phyloP scores from a whole-genome alignment of 2,888 invertebrate genomes.

The Ypsolopha sequella region DNA sequence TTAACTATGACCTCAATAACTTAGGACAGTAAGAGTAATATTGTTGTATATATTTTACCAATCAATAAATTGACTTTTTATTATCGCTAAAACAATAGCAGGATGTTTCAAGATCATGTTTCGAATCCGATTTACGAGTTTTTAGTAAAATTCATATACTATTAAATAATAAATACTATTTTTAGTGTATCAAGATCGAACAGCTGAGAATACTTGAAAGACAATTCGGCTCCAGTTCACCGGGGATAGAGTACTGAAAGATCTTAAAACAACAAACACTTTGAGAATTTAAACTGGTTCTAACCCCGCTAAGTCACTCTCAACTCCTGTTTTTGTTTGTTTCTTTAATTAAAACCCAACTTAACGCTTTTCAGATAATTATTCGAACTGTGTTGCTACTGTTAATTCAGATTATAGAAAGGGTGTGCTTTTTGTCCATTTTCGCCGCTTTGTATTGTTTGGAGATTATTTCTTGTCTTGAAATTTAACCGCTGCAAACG shows the following conservation, averaged over 20 bases:
- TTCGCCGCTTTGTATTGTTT: slow-evolving; percentile 12
- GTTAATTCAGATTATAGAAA: slow-evolving; percentile 34
- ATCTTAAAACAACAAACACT: slow-evolving; percentile 26
- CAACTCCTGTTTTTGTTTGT: slow-evolving; percentile 56
- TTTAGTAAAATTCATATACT: too few species aligned
- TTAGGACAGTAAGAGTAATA: too few species aligned
- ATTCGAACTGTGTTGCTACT: slow-evolving; percentile 44
- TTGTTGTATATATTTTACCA: too few species aligned
- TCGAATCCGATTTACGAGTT: too few species aligned
- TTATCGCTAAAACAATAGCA: too few species aligned
- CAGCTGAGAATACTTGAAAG: background rate
- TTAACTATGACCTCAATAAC: too few species aligned
- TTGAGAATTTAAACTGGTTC: slow-evolving; percentile 34
- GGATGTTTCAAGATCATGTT: too few species aligned
- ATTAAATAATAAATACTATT: too few species aligned
- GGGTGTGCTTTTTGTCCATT: slow-evolving; percentile 16
- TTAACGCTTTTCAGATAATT: slow-evolving; percentile 51
- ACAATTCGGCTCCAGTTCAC: background rate
- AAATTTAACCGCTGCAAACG: slow-evolving; percentile 7
- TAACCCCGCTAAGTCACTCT: slow-evolving; percentile 41
- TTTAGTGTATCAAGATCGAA: background rate
- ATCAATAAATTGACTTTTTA: too few species aligned
- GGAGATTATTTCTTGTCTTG: slow-evolving; percentile 10
- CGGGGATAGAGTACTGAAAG: background rate
- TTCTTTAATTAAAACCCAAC: slow-evolving; percentile 60